Evolutionary conservation across 2,888 invertebrate species (phyloP).

Genomic region (Holacanthella duospinosa): DNA sequence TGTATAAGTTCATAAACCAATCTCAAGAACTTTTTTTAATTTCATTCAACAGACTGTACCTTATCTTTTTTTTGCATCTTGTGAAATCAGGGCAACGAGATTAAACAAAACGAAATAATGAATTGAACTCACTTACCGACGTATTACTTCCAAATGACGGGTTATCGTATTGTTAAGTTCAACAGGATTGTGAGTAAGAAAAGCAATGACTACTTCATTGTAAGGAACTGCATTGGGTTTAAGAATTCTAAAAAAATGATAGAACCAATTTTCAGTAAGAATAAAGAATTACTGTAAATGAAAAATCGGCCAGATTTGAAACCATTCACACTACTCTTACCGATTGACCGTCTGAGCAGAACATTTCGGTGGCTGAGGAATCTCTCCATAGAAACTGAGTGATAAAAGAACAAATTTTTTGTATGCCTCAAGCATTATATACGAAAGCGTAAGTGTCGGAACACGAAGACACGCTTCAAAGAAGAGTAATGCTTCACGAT

Average conservation of each 20-base stretch:
- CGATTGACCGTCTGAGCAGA: slow-evolving; percentile 27
- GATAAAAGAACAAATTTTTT: slow-evolving; percentile 92
- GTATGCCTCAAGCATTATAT: slow-evolving; percentile 94
- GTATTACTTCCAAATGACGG: slow-evolving; percentile 71
- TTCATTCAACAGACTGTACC: too few species aligned
- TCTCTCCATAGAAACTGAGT: slow-evolving; percentile 82
- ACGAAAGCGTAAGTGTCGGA: slow-evolving; percentile 87
- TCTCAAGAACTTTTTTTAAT: too few species aligned
- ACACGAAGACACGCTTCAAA: slow-evolving; percentile 92
- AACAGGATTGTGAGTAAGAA: slow-evolving; percentile 59
- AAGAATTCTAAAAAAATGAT: slow-evolving; percentile 16
- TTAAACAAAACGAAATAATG: too few species aligned
- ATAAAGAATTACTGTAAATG: not conserved
- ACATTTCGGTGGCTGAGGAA: slow-evolving; percentile 41
- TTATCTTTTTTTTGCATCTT: too few species aligned
- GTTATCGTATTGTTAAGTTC: slow-evolving; percentile 57
- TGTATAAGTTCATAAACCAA: slow-evolving; percentile 1
- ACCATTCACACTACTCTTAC: slow-evolving; percentile 12
- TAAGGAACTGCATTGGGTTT: slow-evolving; percentile 50
- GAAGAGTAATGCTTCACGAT: slow-evolving; percentile 83
- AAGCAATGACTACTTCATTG: slow-evolving; percentile 76
- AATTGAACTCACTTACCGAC: too few species aligned
- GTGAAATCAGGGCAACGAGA: too few species aligned
- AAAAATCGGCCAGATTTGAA: not conserved
- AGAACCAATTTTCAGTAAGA: not conserved